Percentiles rank a stretch among this genome's conserved stretches.
Conservation (phyloP, 2,797 vertebrate species). For the Poliocrania exsul region DNA sequence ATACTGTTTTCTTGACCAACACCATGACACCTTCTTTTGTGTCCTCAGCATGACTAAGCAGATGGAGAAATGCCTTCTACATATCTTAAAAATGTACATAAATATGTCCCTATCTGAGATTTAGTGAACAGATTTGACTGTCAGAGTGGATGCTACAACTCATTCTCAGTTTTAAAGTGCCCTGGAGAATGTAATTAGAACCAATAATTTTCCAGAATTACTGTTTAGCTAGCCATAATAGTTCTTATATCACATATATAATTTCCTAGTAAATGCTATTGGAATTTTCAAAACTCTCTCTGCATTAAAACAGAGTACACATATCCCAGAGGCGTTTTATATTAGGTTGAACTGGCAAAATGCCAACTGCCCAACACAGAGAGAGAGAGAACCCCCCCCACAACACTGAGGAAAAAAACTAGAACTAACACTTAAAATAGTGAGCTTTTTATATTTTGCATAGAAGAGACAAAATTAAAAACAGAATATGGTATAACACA, state of each 20-base stretch:
- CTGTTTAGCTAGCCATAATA: not conserved
- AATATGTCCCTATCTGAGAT: not conserved
- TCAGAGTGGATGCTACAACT: not conserved
- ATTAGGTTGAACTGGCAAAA: too few species aligned
- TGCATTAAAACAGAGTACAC: not conserved
- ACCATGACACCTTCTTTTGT: not conserved
- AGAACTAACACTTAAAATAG: too few species aligned
- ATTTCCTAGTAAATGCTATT: constrained; percentile 3
- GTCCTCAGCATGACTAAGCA: not conserved
- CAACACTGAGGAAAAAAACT: too few species aligned
- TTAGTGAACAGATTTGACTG: not conserved
- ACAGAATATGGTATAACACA: too few species aligned
- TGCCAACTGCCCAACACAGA: too few species aligned
- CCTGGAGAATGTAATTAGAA: not conserved
- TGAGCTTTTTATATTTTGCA: too few species aligned
- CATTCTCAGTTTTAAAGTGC: not conserved
- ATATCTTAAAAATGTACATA: not conserved
- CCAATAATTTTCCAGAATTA: constrained; percentile 19
- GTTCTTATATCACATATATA: not conserved
- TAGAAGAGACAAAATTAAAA: too few species aligned
- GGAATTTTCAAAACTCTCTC: not conserved
- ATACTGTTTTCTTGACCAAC: not conserved
- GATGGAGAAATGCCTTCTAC: not conserved
- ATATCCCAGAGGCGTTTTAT: not conserved
- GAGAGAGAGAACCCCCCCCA: too few species aligned